Conservation (phyloP, 2,888 invertebrate genomes). For the Scaptomyza parva region DNA sequence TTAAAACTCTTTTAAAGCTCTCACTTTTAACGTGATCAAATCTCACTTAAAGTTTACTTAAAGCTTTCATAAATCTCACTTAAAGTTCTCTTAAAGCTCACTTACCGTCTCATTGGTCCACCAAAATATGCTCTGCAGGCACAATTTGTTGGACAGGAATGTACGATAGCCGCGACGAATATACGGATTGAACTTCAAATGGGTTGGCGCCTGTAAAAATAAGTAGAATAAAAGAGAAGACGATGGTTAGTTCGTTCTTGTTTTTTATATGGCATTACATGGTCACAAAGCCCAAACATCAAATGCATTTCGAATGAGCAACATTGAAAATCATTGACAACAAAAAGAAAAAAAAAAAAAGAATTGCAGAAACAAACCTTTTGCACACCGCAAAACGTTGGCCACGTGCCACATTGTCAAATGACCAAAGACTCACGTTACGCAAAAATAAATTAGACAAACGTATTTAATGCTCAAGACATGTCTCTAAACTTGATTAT, state of each 20-base stretch:
- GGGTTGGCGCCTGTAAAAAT: conserved; percentile 90
- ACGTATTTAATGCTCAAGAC: conserved; percentile 27
- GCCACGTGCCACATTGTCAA: conserved; percentile 54
- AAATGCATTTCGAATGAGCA: conserved; percentile 38
- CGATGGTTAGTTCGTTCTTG: conserved; percentile 5
- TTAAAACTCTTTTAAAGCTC: not conserved
- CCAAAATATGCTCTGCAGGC: conserved; percentile 96
- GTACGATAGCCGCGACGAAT: conserved; percentile 94
- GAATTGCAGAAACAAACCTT: conserved; percentile 30
- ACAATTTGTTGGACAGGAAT: conserved; percentile 91
- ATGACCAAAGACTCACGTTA: conserved; percentile 50
- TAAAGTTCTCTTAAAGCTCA: not conserved
- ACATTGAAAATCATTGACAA: conserved; percentile 39
- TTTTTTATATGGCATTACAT: conserved; percentile 26
- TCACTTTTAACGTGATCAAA: not conserved
- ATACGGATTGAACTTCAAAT: conserved; percentile 94
- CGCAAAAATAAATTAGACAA: conserved; percentile 33
- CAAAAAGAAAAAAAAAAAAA: conserved; percentile 9
- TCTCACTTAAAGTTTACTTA: not conserved
- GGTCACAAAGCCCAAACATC: conserved; percentile 32
- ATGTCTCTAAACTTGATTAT: not conserved
- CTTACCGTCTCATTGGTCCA: conserved; percentile 96
- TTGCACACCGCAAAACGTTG: conserved; percentile 26
- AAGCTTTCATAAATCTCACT: not conserved
- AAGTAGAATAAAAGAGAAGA: conserved; percentile 18